Evolutionary conservation across 2,888 invertebrate genomes (phyloP).

Genomic region (Nycteola revayana): DNA sequence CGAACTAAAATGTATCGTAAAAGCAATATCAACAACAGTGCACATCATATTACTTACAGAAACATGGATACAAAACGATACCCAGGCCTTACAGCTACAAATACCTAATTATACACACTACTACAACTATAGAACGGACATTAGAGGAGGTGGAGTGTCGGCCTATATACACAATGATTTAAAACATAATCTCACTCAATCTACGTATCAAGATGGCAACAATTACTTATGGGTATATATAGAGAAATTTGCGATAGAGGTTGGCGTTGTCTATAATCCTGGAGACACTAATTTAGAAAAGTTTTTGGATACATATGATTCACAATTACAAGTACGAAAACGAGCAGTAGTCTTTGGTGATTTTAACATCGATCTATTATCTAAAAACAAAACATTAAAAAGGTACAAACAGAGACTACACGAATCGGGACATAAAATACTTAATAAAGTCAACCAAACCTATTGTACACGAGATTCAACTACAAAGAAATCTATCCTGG

Average conservation of each 20-base stretch:
- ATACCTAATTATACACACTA: conserved; percentile 5
- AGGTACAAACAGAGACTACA: background rate
- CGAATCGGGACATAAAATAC: background rate
- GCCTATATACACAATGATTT: conserved; percentile 2
- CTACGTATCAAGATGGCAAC: conserved; percentile 2
- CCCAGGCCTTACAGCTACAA: conserved; percentile 2
- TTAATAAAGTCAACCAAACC: background rate
- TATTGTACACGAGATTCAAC: background rate
- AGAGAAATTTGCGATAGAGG: background rate
- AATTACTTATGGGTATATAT: conserved; percentile 7
- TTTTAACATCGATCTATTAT: conserved; percentile 1
- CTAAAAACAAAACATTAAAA: background rate
- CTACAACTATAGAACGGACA: conserved; percentile 3
- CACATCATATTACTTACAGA: conserved; percentile 3
- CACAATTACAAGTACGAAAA: background rate
- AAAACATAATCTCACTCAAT: conserved; percentile 2
- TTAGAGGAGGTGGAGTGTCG: conserved; percentile 5
- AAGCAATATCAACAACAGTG: background rate
- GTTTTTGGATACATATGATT: conserved; percentile 1
- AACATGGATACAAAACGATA: conserved; percentile 4
- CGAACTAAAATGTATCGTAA: conserved; percentile 4
- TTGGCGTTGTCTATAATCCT: conserved; percentile 1
- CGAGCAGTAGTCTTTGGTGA: conserved; percentile 2
- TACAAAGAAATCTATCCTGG: background rate
- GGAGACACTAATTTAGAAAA: conserved; percentile 1